A percentile compares a stretch with the other conserved stretches of the same genome.
Conservation (phyloP, 2,888 invertebrate genomes). For the Apodemia duryi region DNA sequence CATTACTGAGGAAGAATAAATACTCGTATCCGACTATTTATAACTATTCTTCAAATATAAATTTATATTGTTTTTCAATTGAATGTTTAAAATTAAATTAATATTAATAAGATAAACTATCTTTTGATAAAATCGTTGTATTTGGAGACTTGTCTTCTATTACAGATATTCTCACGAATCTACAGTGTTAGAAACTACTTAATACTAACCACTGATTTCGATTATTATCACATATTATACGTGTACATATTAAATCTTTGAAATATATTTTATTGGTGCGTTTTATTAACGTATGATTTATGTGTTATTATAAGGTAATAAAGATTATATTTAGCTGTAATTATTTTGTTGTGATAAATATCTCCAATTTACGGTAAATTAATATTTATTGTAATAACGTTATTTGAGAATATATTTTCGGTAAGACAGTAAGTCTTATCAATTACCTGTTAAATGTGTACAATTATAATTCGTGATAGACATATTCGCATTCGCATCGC, state of each 20-base stretch:
- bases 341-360: not conserved
- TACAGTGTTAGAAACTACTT: not conserved
- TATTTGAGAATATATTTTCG: no score
- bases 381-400: not conserved
- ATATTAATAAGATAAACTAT: not conserved
- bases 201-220: not conserved
- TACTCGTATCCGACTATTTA: not conserved
- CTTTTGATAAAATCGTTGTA: not conserved
- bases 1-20: not conserved
- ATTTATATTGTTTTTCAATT: conserved; percentile 10
- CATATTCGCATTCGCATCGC: no score
- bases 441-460: no score
- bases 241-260: not conserved
- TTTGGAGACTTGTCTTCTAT: not conserved
- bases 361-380: not conserved
- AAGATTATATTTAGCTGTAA: not conserved
- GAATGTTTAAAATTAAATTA: conserved; percentile 13
- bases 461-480: no score
- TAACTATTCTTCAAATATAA: not conserved
- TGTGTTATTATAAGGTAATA: not conserved
- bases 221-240: not conserved
- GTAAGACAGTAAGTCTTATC: no score
- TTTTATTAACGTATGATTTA: not conserved
- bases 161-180: not conserved
- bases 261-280: not conserved